Percentiles rank a stretch among this genome's conserved stretches.
These are phyloP conservation scores for Aleiodes alternator DNA, from an alignment of 2,888 invertebrate genomes.

Conservation along the genomic window DNA sequence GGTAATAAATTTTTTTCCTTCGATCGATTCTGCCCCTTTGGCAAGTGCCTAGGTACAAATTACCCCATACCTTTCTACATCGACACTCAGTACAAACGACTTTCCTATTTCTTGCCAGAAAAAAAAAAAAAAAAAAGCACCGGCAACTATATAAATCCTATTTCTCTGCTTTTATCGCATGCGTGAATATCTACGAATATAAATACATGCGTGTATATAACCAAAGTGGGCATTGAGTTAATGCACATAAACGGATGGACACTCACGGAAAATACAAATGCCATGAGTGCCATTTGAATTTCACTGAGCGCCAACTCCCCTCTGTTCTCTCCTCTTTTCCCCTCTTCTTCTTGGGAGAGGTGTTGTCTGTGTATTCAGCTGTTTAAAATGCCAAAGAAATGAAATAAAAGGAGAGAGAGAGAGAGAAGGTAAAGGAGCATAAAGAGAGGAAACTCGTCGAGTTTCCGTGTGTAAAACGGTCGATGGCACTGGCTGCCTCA, in stretches of 20 bases:
- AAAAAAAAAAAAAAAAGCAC: not conserved
- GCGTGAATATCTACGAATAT: constrained; percentile 7
- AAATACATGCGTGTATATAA: too few species aligned
- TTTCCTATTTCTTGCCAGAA: not conserved
- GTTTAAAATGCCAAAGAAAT: not conserved
- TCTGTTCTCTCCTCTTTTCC: too few species aligned
- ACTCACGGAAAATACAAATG: constrained; percentile 2
- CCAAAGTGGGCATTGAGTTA: constrained; percentile 10
- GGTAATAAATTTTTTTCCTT: constrained; percentile 12
- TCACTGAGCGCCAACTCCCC: not conserved
- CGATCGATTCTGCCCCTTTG: constrained; percentile 7
- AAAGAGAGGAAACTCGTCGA: constrained; percentile 32
- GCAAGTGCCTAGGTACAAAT: not conserved
- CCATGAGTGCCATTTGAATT: constrained; percentile 23
- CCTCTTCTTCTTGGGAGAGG: too few species aligned
- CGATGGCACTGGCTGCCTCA: constrained; percentile 48
- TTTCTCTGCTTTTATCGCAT: not conserved
- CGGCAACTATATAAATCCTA: constrained; percentile 20
- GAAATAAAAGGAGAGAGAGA: constrained; percentile 3
- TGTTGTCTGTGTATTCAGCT: too few species aligned
- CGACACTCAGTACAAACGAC: constrained; percentile 1
- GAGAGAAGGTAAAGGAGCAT: not conserved
- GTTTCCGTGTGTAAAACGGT: constrained; percentile 52
- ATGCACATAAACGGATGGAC: constrained; percentile 15
- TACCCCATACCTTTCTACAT: constrained; percentile 15